phyloP scores from a whole-genome alignment of 1,140 invertebrate genomes.

The Popillia japonica region DNA sequence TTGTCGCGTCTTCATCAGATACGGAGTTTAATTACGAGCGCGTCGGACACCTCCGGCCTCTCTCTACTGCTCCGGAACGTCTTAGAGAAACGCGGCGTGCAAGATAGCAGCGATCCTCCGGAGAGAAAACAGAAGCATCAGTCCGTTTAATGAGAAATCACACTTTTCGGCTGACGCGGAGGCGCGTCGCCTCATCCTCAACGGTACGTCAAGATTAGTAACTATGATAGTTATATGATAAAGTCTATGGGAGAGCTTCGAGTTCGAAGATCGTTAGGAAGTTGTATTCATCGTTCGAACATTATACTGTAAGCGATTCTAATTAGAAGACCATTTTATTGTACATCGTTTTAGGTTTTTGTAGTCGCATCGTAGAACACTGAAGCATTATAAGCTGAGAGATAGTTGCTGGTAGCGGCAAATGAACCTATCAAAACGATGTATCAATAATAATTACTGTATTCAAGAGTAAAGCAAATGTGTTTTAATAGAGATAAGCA shows the following conservation, averaged over 20 bases:
- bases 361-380: too few relatives aligned
- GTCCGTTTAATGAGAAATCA: constrained; percentile 40
- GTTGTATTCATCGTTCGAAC: too few relatives aligned
- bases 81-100: constrained; percentile 23
- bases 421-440: too few relatives aligned
- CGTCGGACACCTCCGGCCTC: constrained; percentile 38
- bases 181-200: constrained; percentile 1
- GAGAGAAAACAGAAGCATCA: constrained; percentile 41
- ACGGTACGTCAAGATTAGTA: constrained; percentile 16
- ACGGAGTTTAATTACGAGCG: constrained; percentile 42
- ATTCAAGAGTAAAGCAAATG: too few relatives aligned
- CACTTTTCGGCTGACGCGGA: constrained; percentile 1
- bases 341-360: too few relatives aligned
- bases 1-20: constrained; percentile 41
- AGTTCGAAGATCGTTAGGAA: not conserved
- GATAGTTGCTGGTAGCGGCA: too few relatives aligned
- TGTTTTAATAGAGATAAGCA: too few relatives aligned
- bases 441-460: too few relatives aligned
- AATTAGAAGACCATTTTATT: too few relatives aligned
- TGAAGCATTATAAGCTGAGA: too few relatives aligned
- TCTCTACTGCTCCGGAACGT: constrained; percentile 36
- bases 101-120: constrained; percentile 36
- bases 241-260: not conserved
- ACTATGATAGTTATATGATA: constrained; percentile 16
- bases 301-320: too few relatives aligned